phyloP scores from a whole-genome alignment of 2,888 invertebrate species.

The Parnassius glacialis region DNA sequence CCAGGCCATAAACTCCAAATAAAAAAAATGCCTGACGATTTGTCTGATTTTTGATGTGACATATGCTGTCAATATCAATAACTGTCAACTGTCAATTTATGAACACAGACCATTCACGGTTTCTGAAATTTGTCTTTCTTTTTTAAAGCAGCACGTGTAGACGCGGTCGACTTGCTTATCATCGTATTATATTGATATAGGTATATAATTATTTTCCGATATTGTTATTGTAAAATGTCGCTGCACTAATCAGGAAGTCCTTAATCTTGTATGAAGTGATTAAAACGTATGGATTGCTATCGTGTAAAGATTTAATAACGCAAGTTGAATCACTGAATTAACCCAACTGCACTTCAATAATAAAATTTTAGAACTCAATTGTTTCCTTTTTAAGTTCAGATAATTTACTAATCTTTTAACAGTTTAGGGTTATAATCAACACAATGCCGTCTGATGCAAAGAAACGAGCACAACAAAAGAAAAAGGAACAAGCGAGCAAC shows the following conservation, averaged over 20 bases:
- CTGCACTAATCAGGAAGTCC: neutral
- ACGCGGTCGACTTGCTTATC: conserved; percentile 66
- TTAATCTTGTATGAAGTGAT: neutral
- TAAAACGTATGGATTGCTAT: neutral
- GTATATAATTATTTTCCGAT: conserved; percentile 15
- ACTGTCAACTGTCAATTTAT: conserved; percentile 18
- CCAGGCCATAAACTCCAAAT: too few relatives aligned
- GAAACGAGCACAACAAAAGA: conserved; percentile 98
- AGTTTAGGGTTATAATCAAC: conserved; percentile 33
- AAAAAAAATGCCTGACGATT: too few relatives aligned
- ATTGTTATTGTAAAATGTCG: neutral
- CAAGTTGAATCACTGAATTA: conserved; percentile 15
- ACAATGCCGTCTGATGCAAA: conserved; percentile 99
- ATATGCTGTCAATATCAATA: conserved; percentile 28
- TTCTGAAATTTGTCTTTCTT: conserved; percentile 52
- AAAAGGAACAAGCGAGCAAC: conserved; percentile 95
- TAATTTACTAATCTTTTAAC: conserved; percentile 24
- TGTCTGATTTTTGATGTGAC: neutral
- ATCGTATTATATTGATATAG: conserved; percentile 38
- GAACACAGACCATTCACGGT: conserved; percentile 18
- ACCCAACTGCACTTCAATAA: neutral
- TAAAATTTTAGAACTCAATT: neutral
- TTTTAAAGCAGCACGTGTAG: conserved; percentile 75
- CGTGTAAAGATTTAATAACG: conserved; percentile 1
- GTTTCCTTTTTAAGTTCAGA: neutral